Conservation (phyloP, 2,888 invertebrate species). For the Cepaea hortensis region DNA sequence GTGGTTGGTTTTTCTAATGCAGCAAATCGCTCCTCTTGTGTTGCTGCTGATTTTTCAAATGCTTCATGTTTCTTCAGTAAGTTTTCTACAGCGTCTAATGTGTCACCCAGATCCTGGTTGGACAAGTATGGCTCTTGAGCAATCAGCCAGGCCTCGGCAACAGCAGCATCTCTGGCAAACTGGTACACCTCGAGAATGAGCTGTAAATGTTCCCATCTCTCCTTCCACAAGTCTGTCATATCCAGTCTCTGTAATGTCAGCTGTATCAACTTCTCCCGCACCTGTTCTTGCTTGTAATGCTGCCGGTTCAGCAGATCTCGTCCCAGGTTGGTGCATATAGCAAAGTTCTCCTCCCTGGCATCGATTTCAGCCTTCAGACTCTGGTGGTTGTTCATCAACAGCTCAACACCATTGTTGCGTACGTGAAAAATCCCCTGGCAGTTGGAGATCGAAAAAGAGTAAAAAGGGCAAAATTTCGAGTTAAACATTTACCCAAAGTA, state of each 20-base stretch:
- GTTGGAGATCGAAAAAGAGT: too few relatives aligned
- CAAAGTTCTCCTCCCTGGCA: slow-evolving; percentile 97
- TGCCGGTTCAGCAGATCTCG: slow-evolving; percentile 91
- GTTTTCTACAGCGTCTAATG: slow-evolving; percentile 98
- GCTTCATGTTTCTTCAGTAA: slow-evolving; percentile 99
- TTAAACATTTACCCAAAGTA: too few relatives aligned
- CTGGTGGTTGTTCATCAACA: slow-evolving; percentile 99
- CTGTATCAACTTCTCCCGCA: slow-evolving; percentile 94
- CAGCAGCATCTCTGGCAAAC: slow-evolving; percentile 99
- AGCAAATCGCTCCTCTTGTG: slow-evolving; percentile 99
- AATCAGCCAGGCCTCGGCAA: slow-evolving; percentile 99
- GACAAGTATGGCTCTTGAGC: slow-evolving; percentile 99
- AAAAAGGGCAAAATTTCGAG: too few relatives aligned
- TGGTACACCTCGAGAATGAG: slow-evolving; percentile 98
- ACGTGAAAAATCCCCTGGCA: too few relatives aligned
- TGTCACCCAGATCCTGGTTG: slow-evolving; percentile 96
- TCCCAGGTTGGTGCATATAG: slow-evolving; percentile 95
- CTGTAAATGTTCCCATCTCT: slow-evolving; percentile 99
- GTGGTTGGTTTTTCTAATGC: slow-evolving; percentile 98
- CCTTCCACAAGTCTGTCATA: slow-evolving; percentile 97
- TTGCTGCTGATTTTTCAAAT: slow-evolving; percentile 98
- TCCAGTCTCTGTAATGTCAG: slow-evolving; percentile 94
- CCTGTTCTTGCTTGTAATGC: slow-evolving; percentile 93
- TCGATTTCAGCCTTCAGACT: slow-evolving; percentile 99
- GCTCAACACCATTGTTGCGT: slow-evolving; percentile 86